A percentile compares a stretch with the other conserved stretches of the same genome.
phyloP scores from a whole-genome alignment of 2,797 vertebrate species.

The Coendou prehensilis region DNA sequence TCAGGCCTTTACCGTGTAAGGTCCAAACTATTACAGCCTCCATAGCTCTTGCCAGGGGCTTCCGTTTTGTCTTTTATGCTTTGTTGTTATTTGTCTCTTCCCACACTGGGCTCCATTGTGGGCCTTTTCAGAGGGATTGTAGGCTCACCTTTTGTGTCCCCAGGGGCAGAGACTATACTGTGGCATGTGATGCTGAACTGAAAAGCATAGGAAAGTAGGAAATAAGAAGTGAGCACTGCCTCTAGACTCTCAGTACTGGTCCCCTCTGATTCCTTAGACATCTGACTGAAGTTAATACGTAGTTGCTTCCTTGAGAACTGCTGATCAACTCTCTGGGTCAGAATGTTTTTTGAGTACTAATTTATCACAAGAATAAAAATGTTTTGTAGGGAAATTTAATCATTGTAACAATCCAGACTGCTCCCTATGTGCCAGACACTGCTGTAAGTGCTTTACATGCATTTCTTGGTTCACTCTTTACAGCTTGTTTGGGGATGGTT shows the following conservation, averaged over 20 bases:
- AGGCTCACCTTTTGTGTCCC: not conserved
- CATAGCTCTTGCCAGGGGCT: not conserved
- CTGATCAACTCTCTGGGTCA: not conserved
- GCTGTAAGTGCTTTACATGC: not conserved
- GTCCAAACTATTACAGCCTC: not conserved
- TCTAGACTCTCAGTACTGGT: not conserved
- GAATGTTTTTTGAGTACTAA: not conserved
- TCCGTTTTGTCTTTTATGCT: not conserved
- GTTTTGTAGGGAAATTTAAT: conserved; percentile 32
- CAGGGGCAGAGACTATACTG: not conserved
- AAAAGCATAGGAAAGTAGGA: not conserved
- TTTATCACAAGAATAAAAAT: conserved; percentile 14
- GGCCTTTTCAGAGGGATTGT: not conserved
- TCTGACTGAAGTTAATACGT: not conserved
- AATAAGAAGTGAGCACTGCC: not conserved
- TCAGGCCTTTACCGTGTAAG: not conserved
- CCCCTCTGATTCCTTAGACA: not conserved
- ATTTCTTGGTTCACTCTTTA: not conserved
- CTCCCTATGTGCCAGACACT: not conserved
- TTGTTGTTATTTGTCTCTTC: not conserved
- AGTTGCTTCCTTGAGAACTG: not conserved
- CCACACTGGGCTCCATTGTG: not conserved
- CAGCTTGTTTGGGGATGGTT: not conserved
- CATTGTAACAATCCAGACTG: not conserved
- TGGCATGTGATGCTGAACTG: not conserved